phyloP scores from a whole-genome alignment of 2,113 vertebrate species.

The Anas platyrhynchos region DNA sequence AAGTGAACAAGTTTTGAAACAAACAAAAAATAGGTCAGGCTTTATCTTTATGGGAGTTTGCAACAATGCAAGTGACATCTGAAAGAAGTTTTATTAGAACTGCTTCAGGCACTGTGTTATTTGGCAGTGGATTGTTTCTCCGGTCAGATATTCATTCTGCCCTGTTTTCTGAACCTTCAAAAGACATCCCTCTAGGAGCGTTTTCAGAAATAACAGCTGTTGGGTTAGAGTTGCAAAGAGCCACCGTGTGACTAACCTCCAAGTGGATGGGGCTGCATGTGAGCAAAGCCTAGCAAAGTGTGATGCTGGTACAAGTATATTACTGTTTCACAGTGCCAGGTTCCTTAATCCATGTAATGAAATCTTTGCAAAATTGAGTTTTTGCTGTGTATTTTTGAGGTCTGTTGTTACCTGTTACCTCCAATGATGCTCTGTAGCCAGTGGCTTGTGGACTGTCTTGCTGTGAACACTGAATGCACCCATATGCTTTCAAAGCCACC shows the following conservation, averaged over 20 bases:
- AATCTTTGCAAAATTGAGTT: background rate
- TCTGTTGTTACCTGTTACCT: background rate
- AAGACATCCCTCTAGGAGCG: background rate
- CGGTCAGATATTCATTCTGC: constrained; percentile 37
- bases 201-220: constrained; percentile 31
- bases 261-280: background rate
- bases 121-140: background rate
- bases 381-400: background rate
- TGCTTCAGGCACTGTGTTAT: background rate
- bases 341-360: background rate
- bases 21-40: constrained; percentile 29
- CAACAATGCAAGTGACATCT: constrained; percentile 24
- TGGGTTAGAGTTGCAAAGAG: constrained; percentile 1
- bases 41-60: background rate
- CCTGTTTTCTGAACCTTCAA: background rate
- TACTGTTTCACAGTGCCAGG: background rate
- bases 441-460: background rate
- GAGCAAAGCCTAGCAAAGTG: background rate
- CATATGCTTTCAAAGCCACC: background rate
- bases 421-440: background rate
- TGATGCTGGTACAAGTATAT: background rate
- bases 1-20: background rate
- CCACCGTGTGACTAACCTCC: background rate
- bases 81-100: constrained; percentile 15
- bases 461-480: background rate